Conservation (phyloP, 2,113 vertebrate genomes). For the Rhinichthys klamathensis region DNA sequence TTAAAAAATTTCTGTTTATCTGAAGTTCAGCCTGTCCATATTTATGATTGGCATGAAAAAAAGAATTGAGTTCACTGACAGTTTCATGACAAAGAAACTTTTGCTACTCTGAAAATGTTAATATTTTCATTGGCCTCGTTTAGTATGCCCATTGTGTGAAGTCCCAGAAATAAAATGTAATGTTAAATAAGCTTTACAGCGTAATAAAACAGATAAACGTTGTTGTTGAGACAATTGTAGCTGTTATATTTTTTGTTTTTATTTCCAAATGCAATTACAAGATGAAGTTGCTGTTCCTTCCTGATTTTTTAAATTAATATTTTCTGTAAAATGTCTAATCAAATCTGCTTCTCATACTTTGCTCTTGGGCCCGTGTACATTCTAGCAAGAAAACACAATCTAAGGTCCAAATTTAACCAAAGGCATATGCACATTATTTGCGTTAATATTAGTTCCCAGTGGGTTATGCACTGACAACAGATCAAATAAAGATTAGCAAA, state of each 20-base stretch:
- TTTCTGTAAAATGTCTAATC: constrained; percentile 19
- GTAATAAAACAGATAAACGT: neutral
- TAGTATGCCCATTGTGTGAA: neutral
- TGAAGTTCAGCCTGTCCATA: neutral
- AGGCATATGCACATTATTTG: constrained; percentile 25
- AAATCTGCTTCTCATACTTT: constrained; percentile 1
- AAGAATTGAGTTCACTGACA: neutral
- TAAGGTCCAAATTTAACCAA: constrained; percentile 28
- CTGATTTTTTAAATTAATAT: neutral
- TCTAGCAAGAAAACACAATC: constrained; percentile 28
- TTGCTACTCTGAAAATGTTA: neutral
- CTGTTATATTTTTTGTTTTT: neutral
- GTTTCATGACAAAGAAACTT: neutral
- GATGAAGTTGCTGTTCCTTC: neutral
- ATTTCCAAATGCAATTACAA: constrained; percentile 18
- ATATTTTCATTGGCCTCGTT: neutral
- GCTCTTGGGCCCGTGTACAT: constrained; percentile 18
- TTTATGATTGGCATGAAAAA: neutral
- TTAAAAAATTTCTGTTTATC: neutral
- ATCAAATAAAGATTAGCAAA: constrained; percentile 11
- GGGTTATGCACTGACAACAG: neutral
- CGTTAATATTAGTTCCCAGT: neutral
- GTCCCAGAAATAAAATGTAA: neutral
- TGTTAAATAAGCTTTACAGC: neutral
- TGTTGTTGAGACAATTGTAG: neutral